These are phyloP conservation scores for Poecilia velifera DNA, from an alignment of 2,797 vertebrate genomes.

Conservation along the genomic window DNA sequence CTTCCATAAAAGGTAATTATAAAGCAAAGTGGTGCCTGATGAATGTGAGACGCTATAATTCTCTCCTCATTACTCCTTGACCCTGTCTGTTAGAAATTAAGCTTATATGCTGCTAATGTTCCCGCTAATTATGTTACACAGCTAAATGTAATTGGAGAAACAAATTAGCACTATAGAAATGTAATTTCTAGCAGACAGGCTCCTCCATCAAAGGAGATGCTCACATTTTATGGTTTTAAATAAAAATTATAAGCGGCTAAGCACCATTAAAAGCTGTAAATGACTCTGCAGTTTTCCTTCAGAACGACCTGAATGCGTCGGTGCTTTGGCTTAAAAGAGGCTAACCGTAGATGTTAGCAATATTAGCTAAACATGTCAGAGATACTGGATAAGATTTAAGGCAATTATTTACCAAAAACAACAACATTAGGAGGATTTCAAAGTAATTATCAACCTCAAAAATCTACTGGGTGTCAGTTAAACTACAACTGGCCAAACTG, in stretches of 20 bases:
- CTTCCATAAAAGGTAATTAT: slow-evolving; percentile 46
- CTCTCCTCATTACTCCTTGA: slow-evolving; percentile 34
- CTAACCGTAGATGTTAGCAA: not conserved
- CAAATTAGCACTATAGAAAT: slow-evolving; percentile 35
- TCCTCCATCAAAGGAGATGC: slow-evolving; percentile 9
- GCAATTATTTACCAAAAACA: not conserved
- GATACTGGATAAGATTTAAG: not conserved
- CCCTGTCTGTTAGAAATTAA: slow-evolving; percentile 26
- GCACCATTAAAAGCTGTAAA: not conserved
- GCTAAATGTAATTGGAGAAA: slow-evolving; percentile 41
- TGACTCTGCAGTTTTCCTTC: not conserved
- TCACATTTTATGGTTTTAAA: slow-evolving; percentile 2
- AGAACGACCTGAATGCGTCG: not conserved
- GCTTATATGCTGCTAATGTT: slow-evolving; percentile 44
- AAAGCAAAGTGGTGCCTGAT: slow-evolving; percentile 32
- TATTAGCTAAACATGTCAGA: not conserved
- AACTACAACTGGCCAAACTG: not conserved
- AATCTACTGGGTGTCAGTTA: not conserved
- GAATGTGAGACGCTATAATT: slow-evolving; percentile 36
- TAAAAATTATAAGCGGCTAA: not conserved
- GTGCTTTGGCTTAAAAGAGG: not conserved
- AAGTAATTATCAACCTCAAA: not conserved
- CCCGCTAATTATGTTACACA: slow-evolving; percentile 38
- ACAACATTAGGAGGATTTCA: not conserved
- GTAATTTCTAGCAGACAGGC: slow-evolving; percentile 5